These are phyloP conservation scores for Himalopsyche japonica DNA, from an alignment of 2,888 invertebrate genomes.

Conservation along the genomic window DNA sequence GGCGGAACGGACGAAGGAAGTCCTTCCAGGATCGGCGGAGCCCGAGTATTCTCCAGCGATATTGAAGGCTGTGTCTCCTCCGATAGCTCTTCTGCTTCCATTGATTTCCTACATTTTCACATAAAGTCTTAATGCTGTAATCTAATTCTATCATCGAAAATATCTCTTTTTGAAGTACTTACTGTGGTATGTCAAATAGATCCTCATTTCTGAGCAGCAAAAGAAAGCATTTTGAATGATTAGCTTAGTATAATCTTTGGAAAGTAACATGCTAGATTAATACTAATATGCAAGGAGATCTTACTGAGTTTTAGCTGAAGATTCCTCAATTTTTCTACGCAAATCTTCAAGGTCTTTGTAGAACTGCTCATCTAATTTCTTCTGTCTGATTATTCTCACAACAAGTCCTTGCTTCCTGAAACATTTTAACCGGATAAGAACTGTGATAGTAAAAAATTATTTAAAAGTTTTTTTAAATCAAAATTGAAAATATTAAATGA, in stretches of 20 bases:
- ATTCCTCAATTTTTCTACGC: constrained; percentile 62
- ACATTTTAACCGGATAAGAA: not conserved
- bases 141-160: too few species aligned
- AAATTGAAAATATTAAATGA: too few species aligned
- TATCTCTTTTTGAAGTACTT: constrained; percentile 4
- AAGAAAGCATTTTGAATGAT: not conserved
- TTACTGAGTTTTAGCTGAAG: constrained; percentile 61
- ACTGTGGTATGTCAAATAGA: constrained; percentile 27
- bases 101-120: constrained; percentile 47
- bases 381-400: constrained; percentile 66
- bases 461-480: too few species aligned
- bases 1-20: constrained; percentile 51
- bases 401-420: constrained; percentile 51
- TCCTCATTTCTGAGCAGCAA: constrained; percentile 28
- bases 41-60: constrained; percentile 48
- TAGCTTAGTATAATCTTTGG: not conserved
- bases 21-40: constrained; percentile 55
- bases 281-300: constrained; percentile 11
- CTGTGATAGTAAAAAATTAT: too few species aligned
- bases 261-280: not conserved
- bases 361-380: constrained; percentile 64
- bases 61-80: constrained; percentile 47
- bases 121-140: not conserved
- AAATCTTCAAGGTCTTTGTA: constrained; percentile 60
- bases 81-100: constrained; percentile 48